phyloP scores from a whole-genome alignment of 2,797 vertebrate species.

The Champsocephalus gunnari region DNA sequence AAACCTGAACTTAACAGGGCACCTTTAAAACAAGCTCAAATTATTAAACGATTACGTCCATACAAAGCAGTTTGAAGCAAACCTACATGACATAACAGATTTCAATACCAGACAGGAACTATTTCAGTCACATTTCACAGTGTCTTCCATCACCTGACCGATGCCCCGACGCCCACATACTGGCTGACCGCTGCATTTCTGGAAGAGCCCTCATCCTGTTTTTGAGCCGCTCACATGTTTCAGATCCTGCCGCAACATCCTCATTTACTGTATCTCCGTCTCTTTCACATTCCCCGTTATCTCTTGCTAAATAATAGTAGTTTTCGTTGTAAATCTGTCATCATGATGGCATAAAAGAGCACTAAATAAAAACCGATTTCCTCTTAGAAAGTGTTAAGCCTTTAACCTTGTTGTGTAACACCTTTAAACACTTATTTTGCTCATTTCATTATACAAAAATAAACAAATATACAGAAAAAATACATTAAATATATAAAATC shows the following conservation, averaged over 20 bases:
- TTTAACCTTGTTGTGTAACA: conserved; percentile 29
- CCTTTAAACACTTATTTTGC: too few species aligned
- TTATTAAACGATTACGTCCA: background rate
- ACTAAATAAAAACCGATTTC: background rate
- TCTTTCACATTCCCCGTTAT: conserved; percentile 20
- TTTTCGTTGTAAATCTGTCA: background rate
- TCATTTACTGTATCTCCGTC: conserved; percentile 75
- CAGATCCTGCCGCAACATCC: conserved; percentile 85
- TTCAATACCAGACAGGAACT: background rate
- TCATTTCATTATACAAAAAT: too few species aligned
- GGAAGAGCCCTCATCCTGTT: conserved; percentile 81
- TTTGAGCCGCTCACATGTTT: conserved; percentile 81
- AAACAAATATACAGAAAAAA: too few species aligned
- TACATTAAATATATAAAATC: too few species aligned
- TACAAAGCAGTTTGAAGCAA: background rate
- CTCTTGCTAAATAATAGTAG: conserved; percentile 3
- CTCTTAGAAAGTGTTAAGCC: background rate
- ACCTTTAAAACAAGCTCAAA: too few species aligned
- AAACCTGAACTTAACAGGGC: too few species aligned
- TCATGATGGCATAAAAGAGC: background rate
- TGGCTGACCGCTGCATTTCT: conserved; percentile 79
- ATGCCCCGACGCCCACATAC: conserved; percentile 71
- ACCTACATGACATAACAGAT: background rate
- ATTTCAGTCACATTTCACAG: conserved; percentile 19
- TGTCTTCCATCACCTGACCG: conserved; percentile 60